phyloP scores from a whole-genome alignment of 1,140 invertebrate species.

The Drosophila fuyamai region DNA sequence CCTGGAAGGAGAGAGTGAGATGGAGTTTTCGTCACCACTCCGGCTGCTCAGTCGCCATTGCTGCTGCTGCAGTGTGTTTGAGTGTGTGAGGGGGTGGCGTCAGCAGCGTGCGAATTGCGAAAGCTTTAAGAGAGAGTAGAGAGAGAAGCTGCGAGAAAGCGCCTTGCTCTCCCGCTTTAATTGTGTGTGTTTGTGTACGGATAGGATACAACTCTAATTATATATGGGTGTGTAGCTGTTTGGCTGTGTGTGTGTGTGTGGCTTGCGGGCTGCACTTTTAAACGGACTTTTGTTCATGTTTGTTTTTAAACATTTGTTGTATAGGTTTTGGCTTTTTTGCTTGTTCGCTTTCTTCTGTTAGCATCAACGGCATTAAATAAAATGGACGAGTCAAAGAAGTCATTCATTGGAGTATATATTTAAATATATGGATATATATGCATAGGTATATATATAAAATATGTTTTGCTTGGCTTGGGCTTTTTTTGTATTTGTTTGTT shows the following conservation, averaged over 20 bases:
- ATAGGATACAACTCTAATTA: constrained; percentile 17
- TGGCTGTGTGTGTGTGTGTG: constrained; percentile 39
- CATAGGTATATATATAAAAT: constrained; percentile 59
- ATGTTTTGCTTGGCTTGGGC: constrained; percentile 35
- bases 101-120: constrained; percentile 37
- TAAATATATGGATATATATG: constrained; percentile 59
- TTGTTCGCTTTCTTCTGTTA: constrained; percentile 79
- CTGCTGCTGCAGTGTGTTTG: constrained; percentile 8
- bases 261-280: constrained; percentile 57
- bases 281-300: constrained; percentile 17
- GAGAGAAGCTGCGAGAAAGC: constrained; percentile 25
- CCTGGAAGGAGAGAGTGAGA: constrained; percentile 9
- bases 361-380: constrained; percentile 84
- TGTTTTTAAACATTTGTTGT: constrained; percentile 41
- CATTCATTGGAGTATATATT: constrained; percentile 77
- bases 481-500: constrained; percentile 3
- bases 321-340: constrained; percentile 44
- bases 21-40: constrained; percentile 15
- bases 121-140: constrained; percentile 27
- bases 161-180: constrained; percentile 27
- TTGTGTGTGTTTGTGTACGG: constrained; percentile 12
- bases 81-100: constrained; percentile 8
- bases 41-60: not conserved
- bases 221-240: constrained; percentile 29
- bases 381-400: constrained; percentile 85